These are phyloP conservation scores for Rhombomys opimus DNA, from an alignment of 2,113 vertebrate genomes.

Conservation along the genomic window DNA sequence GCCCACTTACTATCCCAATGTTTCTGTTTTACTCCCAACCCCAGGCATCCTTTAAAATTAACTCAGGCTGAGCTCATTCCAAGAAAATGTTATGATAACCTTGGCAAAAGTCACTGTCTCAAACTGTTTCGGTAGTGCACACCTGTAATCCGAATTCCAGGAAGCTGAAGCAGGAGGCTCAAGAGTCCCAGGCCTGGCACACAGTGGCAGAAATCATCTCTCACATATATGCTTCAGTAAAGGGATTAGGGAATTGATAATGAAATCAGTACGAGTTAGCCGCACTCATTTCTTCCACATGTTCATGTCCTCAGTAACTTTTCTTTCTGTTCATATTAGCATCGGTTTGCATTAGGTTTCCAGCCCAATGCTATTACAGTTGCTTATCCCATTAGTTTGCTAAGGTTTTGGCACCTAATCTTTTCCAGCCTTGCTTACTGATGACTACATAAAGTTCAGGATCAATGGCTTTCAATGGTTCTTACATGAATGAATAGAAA, in stretches of 20 bases:
- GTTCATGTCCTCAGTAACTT: neutral
- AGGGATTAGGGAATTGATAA: neutral
- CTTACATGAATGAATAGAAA: constrained; percentile 73
- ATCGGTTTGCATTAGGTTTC: neutral
- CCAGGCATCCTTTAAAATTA: neutral
- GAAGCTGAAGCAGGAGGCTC: neutral
- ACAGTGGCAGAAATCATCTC: neutral
- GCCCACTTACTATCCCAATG: neutral
- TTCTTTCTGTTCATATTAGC: neutral
- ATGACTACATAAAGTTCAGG: constrained; percentile 70
- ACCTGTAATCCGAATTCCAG: neutral
- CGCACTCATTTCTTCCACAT: neutral
- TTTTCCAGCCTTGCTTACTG: constrained; percentile 59
- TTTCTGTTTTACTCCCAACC: neutral
- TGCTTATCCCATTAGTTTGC: constrained; percentile 39
- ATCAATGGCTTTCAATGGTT: constrained; percentile 77
- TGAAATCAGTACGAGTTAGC: neutral
- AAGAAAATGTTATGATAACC: neutral
- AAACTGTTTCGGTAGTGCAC: neutral
- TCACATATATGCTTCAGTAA: neutral
- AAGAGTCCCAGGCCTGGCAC: neutral
- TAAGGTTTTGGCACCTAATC: constrained; percentile 68
- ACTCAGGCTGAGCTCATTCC: neutral
- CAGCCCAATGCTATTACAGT: neutral
- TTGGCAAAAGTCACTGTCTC: neutral